Percentiles rank a stretch among this genome's conserved stretches.
Conservation (phyloP, 2,888 invertebrate species). For the Amiota communis region DNA sequence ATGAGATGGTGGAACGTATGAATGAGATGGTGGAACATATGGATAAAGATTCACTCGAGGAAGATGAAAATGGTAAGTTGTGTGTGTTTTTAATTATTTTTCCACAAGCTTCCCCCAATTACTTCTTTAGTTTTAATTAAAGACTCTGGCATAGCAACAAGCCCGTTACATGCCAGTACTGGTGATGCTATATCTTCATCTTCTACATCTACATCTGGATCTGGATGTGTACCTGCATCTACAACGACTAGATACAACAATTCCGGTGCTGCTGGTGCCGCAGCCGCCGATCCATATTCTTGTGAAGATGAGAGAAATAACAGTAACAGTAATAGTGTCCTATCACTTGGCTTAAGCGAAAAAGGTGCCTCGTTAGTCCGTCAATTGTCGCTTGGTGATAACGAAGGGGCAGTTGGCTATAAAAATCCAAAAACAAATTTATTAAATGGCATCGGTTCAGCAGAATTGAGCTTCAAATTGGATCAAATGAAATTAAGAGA, state of each 20-base stretch:
- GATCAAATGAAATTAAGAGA: slow-evolving; percentile 40
- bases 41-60: slow-evolving; percentile 76
- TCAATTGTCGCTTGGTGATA: slow-evolving; percentile 55
- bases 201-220: no score
- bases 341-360: slow-evolving; percentile 68
- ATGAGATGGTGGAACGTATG: slow-evolving; percentile 76
- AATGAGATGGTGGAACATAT: slow-evolving; percentile 77
- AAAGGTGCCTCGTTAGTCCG: slow-evolving; percentile 68
- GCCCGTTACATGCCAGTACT: slow-evolving; percentile 66
- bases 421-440: background rate
- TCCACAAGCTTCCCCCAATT: no score
- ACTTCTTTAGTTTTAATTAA: background rate
- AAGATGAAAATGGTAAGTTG: slow-evolving; percentile 74
- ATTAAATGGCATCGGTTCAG: slow-evolving; percentile 30
- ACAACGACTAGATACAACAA: slow-evolving; percentile 38
- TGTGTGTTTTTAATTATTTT: slow-evolving; percentile 16
- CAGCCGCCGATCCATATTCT: background rate
- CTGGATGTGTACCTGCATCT: background rate
- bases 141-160: slow-evolving; percentile 73
- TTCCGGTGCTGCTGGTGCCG: slow-evolving; percentile 25
- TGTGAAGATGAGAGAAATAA: slow-evolving; percentile 22
- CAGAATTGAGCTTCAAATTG: slow-evolving; percentile 48
- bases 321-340: slow-evolving; percentile 52
- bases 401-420: background rate
- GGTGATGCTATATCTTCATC: slow-evolving; percentile 34